Conservation (phyloP, 2,113 vertebrate species). For the Chionomys nivalis region DNA sequence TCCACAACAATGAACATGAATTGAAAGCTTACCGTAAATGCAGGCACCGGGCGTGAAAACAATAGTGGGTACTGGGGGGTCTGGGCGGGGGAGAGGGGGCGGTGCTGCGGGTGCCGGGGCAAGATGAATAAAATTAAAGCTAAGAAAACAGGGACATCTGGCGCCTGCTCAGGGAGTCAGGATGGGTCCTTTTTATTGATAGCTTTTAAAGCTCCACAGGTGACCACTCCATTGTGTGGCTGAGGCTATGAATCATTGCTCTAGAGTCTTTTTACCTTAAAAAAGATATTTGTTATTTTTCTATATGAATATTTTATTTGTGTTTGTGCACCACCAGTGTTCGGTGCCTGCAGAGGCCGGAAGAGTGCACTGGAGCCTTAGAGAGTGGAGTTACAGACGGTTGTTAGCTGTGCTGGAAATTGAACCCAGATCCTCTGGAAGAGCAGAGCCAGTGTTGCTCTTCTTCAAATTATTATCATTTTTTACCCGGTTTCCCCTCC, state of each 20-base stretch:
- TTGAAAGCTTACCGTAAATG: not conserved
- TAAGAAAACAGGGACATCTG: not conserved
- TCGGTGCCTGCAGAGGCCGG: not conserved
- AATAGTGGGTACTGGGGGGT: not conserved
- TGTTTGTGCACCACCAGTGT: too few relatives aligned
- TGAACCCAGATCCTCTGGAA: not conserved
- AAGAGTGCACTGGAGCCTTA: not conserved
- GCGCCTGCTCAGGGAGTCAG: not conserved
- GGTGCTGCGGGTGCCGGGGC: not conserved
- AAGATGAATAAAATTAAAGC: not conserved
- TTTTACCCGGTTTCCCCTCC: not conserved
- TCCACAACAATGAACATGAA: not conserved
- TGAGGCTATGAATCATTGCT: not conserved
- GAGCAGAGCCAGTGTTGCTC: not conserved
- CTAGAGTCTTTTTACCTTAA: constrained; percentile 33
- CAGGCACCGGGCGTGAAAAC: not conserved
- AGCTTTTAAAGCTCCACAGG: not conserved
- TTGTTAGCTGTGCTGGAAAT: not conserved
- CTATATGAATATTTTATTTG: not conserved
- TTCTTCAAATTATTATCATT: not conserved
- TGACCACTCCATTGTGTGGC: not conserved
- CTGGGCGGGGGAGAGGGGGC: accelerated
- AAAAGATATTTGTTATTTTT: not conserved
- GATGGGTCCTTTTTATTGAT: not conserved
- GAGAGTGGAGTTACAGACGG: too few relatives aligned